Conservation (phyloP, 2,888 invertebrate genomes). For the Norana najaformis region DNA sequence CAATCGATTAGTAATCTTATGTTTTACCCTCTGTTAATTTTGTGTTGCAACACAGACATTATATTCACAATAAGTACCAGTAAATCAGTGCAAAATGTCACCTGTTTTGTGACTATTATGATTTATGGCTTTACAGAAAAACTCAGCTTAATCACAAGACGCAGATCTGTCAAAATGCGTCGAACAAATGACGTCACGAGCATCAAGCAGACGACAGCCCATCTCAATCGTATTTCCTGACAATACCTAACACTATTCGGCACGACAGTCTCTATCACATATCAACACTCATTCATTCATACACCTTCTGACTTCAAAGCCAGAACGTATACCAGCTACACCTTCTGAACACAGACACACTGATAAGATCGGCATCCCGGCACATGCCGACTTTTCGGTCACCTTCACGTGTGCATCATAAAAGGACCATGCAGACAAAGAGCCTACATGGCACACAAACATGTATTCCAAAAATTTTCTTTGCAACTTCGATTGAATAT, state of each 20-base stretch:
- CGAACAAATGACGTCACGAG: not conserved
- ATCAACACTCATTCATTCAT: too few species aligned
- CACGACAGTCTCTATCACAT: not conserved
- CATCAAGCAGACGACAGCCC: not conserved
- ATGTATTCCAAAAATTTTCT: not conserved
- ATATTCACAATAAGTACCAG: too few species aligned
- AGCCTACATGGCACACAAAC: not conserved
- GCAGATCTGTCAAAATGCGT: not conserved
- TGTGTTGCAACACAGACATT: too few species aligned
- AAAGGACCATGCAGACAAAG: not conserved
- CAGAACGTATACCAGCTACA: too few species aligned
- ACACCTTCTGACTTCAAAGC: too few species aligned
- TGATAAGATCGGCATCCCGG: not conserved
- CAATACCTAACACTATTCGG: not conserved
- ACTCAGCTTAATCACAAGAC: not conserved
- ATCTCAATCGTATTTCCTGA: not conserved
- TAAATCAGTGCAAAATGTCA: not conserved
- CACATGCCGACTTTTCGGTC: too few species aligned
- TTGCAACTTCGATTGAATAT: slow-evolving; percentile 13
- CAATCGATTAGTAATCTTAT: not conserved
- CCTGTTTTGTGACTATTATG: not conserved
- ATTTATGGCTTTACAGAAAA: not conserved
- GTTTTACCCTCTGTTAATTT: not conserved
- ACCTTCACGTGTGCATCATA: not conserved
- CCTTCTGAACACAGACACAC: not conserved